These are phyloP conservation scores for Leptopterna dolabrata DNA, from an alignment of 2,888 invertebrate species.

Conservation along the genomic window DNA sequence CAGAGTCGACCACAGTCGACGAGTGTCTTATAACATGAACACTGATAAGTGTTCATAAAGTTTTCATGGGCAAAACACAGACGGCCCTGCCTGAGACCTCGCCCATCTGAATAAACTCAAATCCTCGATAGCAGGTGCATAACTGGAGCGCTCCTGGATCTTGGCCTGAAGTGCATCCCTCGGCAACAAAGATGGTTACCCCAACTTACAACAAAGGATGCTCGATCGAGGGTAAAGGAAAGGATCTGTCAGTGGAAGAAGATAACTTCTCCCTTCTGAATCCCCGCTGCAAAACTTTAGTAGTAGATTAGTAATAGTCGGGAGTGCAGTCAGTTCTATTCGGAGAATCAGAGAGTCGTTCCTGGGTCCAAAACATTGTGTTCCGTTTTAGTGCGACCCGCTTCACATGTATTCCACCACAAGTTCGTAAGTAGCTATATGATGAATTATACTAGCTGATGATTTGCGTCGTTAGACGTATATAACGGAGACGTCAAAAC, in stretches of 20 bases:
- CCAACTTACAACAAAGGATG: conserved; percentile 16
- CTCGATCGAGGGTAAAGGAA: conserved; percentile 30
- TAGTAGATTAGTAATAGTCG: conserved; percentile 3
- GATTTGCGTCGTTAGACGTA: too few species aligned
- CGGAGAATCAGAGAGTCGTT: neutral
- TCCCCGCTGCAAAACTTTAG: neutral
- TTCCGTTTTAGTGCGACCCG: too few species aligned
- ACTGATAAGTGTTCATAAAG: too few species aligned
- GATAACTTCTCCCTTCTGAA: neutral
- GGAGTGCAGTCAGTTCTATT: conserved; percentile 13
- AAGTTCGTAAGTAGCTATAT: too few species aligned
- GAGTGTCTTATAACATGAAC: too few species aligned
- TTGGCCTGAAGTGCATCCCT: neutral
- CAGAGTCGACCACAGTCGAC: too few species aligned
- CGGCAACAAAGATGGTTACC: conserved; percentile 41
- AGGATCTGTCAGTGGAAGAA: conserved; percentile 41
- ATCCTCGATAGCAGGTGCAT: conserved; percentile 10
- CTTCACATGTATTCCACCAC: too few species aligned
- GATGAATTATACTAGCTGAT: too few species aligned
- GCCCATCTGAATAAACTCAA: conserved; percentile 4
- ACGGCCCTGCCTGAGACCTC: neutral
- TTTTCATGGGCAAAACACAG: too few species aligned
- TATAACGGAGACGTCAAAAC: too few species aligned
- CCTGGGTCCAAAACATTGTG: too few species aligned
- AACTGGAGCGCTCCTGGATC: neutral